phyloP scores from a whole-genome alignment of 2,113 vertebrate genomes.

The Protobothrops flavoviridis region DNA sequence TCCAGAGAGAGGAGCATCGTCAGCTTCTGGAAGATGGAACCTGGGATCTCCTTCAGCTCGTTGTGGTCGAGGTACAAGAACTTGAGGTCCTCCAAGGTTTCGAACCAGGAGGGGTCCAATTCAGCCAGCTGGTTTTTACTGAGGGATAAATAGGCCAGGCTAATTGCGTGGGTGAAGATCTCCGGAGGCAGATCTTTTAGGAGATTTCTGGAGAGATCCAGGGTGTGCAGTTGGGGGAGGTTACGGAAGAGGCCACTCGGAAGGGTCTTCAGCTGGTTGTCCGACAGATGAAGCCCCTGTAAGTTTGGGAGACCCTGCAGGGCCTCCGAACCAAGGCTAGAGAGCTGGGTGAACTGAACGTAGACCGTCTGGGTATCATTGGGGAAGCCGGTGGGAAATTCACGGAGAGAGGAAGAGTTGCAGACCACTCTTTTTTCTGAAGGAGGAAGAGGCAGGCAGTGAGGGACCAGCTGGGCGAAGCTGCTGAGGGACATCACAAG shows the following conservation, averaged over 20 bases:
- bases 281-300: constrained; percentile 78
- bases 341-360: constrained; percentile 80
- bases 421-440: constrained; percentile 52
- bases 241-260: constrained; percentile 65
- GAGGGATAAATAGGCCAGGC: constrained; percentile 75
- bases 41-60: constrained; percentile 56
- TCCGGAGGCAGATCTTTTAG: constrained; percentile 61
- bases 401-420: constrained; percentile 56
- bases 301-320: constrained; percentile 69
- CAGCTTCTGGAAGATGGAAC: constrained; percentile 61
- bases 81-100: constrained; percentile 58
- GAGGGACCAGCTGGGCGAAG: accelerated
- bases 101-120: constrained; percentile 62
- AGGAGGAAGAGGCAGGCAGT: background rate
- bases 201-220: constrained; percentile 80
- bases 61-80: constrained; percentile 78
- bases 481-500: accelerated
- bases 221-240: constrained; percentile 60
- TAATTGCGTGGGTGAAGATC: constrained; percentile 58
- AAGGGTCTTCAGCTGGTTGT: constrained; percentile 73
- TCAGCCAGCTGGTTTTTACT: constrained; percentile 69
- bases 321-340: constrained; percentile 49
- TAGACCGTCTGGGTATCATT: constrained; percentile 65
- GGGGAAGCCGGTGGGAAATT: constrained; percentile 67
- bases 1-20: constrained; percentile 68